Conservation (phyloP, 2,888 invertebrate genomes). For the Eupithecia centaureata region DNA sequence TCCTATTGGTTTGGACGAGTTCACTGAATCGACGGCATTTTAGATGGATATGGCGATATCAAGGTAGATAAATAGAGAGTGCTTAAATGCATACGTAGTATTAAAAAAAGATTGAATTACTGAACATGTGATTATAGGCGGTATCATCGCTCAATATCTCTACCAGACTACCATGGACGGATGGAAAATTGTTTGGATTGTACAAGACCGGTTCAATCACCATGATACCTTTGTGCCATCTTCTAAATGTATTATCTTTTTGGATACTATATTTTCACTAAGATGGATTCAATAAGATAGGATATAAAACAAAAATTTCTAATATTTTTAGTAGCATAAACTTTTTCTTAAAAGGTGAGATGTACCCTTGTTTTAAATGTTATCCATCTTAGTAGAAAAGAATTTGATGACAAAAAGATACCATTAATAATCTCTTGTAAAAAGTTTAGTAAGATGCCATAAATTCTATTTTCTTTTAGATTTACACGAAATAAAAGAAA, state of each 20-base stretch:
- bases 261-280: no score
- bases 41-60: neutral
- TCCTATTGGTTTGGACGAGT: neutral
- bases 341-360: neutral
- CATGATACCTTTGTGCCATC: neutral
- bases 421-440: conserved; percentile 42
- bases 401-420: conserved; percentile 41
- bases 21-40: neutral
- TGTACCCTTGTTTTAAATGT: neutral
- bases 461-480: conserved; percentile 65
- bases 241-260: neutral
- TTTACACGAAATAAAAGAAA: conserved; percentile 66
- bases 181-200: no score
- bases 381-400: conserved; percentile 17
- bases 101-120: no score
- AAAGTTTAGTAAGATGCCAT: conserved; percentile 55
- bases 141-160: no score
- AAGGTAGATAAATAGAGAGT: no score
- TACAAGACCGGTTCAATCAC: no score
- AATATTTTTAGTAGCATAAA: neutral
- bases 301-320: no score
- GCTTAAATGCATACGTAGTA: no score
- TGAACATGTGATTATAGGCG: no score
- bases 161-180: no score
- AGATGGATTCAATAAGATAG: no score